A percentile compares a stretch with the other conserved stretches of the same genome.
Conservation (phyloP, 1,140 invertebrate species). For the Mizuhopecten yessoensis region DNA sequence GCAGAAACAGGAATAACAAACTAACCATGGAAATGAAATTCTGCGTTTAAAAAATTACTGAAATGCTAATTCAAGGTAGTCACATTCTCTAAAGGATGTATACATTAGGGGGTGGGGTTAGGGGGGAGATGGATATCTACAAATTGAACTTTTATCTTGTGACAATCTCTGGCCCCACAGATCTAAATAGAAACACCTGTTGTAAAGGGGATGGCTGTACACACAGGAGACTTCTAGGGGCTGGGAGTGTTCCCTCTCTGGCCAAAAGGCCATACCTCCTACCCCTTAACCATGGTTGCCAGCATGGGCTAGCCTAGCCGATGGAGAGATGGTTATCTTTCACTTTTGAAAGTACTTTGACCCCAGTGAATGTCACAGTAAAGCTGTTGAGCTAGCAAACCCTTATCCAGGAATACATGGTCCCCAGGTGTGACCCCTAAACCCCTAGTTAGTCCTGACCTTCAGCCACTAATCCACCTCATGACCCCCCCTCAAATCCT, state of each 20-base stretch:
- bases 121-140: neutral
- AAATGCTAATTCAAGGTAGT: neutral
- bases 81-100: neutral
- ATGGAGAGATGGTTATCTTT: neutral
- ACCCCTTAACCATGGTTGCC: neutral
- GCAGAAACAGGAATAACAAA: neutral
- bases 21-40: too few relatives aligned
- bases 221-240: slow-evolving; percentile 16
- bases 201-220: neutral
- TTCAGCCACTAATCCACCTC: neutral
- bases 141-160: slow-evolving; percentile 35
- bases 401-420: neutral
- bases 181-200: slow-evolving; percentile 24
- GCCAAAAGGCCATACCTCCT: slow-evolving; percentile 19
- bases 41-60: too few relatives aligned
- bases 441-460: neutral
- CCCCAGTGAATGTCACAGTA: too few relatives aligned
- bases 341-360: neutral
- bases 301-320: neutral
- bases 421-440: slow-evolving; percentile 17
- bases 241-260: neutral
- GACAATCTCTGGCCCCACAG: neutral
- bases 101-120: neutral
- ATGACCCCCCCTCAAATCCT: neutral
- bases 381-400: neutral